Evolutionary conservation across 2,888 invertebrate species (phyloP), one percentile per base, ranked within the genome.

Genomic region (Anaspis maculata): DNA sequence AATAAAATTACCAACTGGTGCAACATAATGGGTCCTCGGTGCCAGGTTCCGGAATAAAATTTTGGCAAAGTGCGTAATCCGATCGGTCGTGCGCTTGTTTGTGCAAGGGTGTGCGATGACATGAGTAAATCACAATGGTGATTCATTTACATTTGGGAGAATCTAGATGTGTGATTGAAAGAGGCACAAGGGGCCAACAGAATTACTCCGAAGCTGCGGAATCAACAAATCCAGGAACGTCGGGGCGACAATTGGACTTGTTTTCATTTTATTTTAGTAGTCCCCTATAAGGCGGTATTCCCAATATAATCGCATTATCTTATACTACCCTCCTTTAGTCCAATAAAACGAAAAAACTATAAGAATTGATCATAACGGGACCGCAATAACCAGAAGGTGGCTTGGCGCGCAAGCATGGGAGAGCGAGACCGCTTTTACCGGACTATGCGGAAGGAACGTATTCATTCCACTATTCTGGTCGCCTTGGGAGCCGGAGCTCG

Each of bases 191-290:
- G 59, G 57, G 52, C 47, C 45, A 34, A 41, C 37, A 38, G 52
- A 56, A 57, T 54, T 51, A 48, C 47, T 47, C 45, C 39, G 48
- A 46, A 45, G 45, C 45, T 35, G 46, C 46, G 45, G 45, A 56
- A 54, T 55, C 55, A 57, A 53, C 54, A 57, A 56, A 58, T 58
- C 56, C 54, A 38, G 46, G 35, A n/a, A n/a, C n/a, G n/a, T n/a
- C n/a, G n/a, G 36, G 43, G 42, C 51, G 52, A 50, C 58, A 61
- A 61, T 61, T 58, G 59, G 51, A 53, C 56, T 54, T 60, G 60
- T 60, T 63, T 62, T 61, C 60, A 58, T 61, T 62, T 61, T 61
- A 62, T 63, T 59, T 57, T 55, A 55, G 51, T 54, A 52, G 50
- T 52, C 61, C 61, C 59, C 51, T 54, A 54, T 55, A 57, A 56